A percentile compares a stretch with the other conserved stretches of the same genome.
phyloP scores from a whole-genome alignment of 2,888 invertebrate species.

The Drosophila basisetae region DNA sequence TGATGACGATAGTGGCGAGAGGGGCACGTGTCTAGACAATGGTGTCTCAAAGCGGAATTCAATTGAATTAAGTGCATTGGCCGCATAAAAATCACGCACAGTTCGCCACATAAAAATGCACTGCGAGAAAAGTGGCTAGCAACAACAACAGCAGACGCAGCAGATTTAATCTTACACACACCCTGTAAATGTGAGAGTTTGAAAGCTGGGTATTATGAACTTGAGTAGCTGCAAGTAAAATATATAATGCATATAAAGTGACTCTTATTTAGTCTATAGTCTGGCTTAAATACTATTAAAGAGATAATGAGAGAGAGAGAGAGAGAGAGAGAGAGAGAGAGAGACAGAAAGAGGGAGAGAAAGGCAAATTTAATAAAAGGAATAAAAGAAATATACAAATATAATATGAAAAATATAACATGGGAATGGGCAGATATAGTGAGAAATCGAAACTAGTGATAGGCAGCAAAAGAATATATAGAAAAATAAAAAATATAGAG shows the following conservation, averaged over 20 bases:
- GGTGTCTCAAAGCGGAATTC: constrained; percentile 26
- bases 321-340: background rate
- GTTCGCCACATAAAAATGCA: constrained; percentile 12
- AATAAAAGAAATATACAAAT: background rate
- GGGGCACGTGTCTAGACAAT: constrained; percentile 56
- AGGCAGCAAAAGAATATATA: background rate
- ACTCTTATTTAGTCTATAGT: background rate
- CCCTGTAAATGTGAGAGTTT: background rate
- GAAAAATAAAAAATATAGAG: background rate
- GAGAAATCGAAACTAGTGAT: no score
- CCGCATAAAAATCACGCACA: constrained; percentile 71
- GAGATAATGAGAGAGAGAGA: background rate
- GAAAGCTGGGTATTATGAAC: background rate
- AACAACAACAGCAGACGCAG: background rate
- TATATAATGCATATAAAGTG: background rate
- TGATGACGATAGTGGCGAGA: constrained; percentile 22
- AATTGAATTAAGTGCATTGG: constrained; percentile 67
- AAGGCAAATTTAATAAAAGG: background rate
- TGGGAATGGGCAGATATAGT: no score
- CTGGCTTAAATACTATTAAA: background rate
- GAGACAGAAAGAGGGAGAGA: background rate
- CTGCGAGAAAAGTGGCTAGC: constrained; percentile 15
- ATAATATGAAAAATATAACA: no score
- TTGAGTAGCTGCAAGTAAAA: background rate
- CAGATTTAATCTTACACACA: background rate